Base-by-base conservation (phyloP, 2,888 invertebrate genomes). In the Xestia sexstrigata region DNA sequence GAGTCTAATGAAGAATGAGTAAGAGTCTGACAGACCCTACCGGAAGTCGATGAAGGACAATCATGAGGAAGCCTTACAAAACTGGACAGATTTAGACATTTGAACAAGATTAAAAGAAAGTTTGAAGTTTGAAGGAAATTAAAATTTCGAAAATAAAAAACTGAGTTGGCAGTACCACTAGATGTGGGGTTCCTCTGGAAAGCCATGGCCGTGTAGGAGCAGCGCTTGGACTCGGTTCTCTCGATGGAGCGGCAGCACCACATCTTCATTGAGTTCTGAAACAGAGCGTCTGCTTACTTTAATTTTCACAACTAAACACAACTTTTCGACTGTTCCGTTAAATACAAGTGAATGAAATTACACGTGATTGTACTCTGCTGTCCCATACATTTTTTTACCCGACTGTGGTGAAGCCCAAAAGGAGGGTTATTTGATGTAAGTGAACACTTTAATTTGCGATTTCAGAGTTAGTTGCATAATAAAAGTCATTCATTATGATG, bases 131-230 rank as follows among this genome's bases (percentile, higher is more conserved):
- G 35, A 35, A 35, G 35, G 35, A 35, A 35, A 35, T 35, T 35
- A 35, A 35, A 35, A 35, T 35, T 2, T 35, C 35, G 35, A 35
- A 4, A 35, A 35, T 4, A 35, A 84, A 72, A 81, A 74, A 95
- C 94, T 95, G 95, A 95, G 94, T 93, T 93, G 90, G 87, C 93
- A 92, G 89, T 93, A 81, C 90, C 94, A 91, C 93, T 96, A 90
- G 95, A 92, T 82, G 95, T 94, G 81, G 95, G 94, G 87, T 95
- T 96, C 89, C 94, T 95, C 2, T 97, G 94, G 89, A 97, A 93
- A 74, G 97, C 97, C 89, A 98, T 93, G 76, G 97, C 96, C 81
- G 97, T 97, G 93, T 97, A 98, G 60, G 97, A 97, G 88, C 97
- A 95, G 84, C 97, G 95, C 88, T 97, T 96, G 65, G 88, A 83